phyloP scores from a whole-genome alignment of 2,888 invertebrate genomes.

The Amaurobius ferox region DNA sequence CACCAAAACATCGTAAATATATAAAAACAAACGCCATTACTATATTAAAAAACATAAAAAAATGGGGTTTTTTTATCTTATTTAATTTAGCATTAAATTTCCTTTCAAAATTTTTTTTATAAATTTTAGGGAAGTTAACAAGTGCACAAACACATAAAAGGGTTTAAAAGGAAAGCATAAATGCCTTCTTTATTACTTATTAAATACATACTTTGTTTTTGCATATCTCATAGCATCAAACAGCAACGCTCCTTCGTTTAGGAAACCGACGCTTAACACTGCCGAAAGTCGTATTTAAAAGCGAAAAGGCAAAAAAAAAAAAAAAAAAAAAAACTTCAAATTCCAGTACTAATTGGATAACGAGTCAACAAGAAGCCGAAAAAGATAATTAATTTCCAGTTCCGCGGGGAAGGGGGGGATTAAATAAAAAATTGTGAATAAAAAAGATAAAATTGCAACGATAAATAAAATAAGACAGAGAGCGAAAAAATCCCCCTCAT shows the following conservation, averaged over 20 bases:
- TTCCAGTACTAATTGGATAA: slow-evolving; percentile 61
- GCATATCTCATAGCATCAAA: not conserved
- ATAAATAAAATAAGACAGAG: slow-evolving; percentile 18
- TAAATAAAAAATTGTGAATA: slow-evolving; percentile 22
- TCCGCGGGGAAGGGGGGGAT: slow-evolving; percentile 31
- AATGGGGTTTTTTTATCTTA: too few relatives aligned
- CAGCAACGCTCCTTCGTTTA: not conserved
- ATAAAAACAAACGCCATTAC: too few relatives aligned
- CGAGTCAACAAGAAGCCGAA: slow-evolving; percentile 66
- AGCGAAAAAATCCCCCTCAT: slow-evolving; percentile 50
- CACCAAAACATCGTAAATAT: too few relatives aligned
- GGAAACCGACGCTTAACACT: not conserved
- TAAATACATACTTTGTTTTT: too few relatives aligned
- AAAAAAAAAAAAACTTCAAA: slow-evolving; percentile 35
- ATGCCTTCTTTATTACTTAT: too few relatives aligned
- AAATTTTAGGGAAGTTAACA: too few relatives aligned
- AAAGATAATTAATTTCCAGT: slow-evolving; percentile 66
- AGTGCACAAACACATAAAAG: too few relatives aligned
- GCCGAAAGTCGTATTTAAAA: slow-evolving; percentile 38
- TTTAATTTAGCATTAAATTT: too few relatives aligned
- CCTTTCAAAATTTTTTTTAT: too few relatives aligned
- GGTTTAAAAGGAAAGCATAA: too few relatives aligned
- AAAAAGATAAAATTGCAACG: slow-evolving; percentile 1
- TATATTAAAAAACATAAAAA: too few relatives aligned
- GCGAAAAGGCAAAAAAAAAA: slow-evolving; percentile 2